Evolutionary conservation across 2,113 vertebrate genomes (phyloP), one percentile per base, ranked within the genome.

Genomic region (Rhipidura dahli): DNA sequence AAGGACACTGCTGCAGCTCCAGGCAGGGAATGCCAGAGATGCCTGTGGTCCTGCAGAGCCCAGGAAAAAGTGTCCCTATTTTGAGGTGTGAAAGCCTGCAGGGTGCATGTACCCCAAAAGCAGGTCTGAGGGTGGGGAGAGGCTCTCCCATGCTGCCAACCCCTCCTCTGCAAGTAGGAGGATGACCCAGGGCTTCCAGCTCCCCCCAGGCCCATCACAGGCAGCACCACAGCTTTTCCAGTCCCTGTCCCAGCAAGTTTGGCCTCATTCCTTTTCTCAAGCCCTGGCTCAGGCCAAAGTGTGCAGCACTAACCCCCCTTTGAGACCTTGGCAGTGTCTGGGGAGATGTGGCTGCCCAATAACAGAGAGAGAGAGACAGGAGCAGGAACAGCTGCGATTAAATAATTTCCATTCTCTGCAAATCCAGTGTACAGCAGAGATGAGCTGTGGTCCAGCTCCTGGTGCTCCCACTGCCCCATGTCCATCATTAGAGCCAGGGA

Each of bases 341-440:
- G 33, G 26, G 40, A 11, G 11, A 17, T 40, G 21, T 6, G 7
- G 15, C 40, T 54, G 51, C 42, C 45, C 65, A 56, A 1, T 7
- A 35, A 53, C 40, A 75, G 14, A 24, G 17, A 12, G n/a, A 44
- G 11, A 49, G 40, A 57, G n/a, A 71, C 3, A 1, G 56, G 24
- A 83, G 77, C 69, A 78, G 63, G 50, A 96, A 83, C 71, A 77
- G 56, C 12, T 30, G 17, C 9, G 44, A 81, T 94, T 93, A 93
- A 94, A 93, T 88, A 0, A 47, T 39, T 49, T 53, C 64, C 13
- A 6, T 78, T 83, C 51, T 70, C 79, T 35, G 35, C 44, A 91
- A 96, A 88, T 87, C 82, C 83, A 95, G 85, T 93, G 95, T 73
- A 49, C 2, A 20, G 35, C 66, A 57, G 54, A 83, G 49, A 24